Percentiles rank a stretch among this genome's conserved stretches.
Evolutionary conservation across 2,113 vertebrate genomes (phyloP).

Genomic region (Melanerpes formicivorus): DNA sequence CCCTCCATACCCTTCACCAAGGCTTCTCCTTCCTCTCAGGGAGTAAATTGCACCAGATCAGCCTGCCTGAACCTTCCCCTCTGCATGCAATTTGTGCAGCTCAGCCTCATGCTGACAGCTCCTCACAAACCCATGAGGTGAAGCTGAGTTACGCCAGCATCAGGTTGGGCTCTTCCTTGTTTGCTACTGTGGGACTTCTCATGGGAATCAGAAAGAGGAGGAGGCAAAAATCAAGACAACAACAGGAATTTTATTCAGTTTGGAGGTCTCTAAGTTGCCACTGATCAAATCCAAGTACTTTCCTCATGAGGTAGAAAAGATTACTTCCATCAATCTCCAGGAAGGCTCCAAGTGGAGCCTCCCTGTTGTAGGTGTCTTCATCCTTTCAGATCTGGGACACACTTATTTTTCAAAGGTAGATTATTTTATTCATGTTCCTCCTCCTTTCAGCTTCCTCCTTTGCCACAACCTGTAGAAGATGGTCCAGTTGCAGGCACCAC

Average conservation of each 20-base stretch:
- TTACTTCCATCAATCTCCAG: constrained; percentile 48
- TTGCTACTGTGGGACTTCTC: not conserved
- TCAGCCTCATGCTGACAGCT: not conserved
- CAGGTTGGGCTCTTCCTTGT: not conserved
- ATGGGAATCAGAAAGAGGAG: not conserved
- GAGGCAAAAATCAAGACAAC: not conserved
- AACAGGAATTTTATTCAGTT: constrained; percentile 25
- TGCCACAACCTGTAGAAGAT: not conserved
- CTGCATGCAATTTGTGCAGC: not conserved
- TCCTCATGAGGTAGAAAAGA: not conserved
- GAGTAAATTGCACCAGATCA: not conserved
- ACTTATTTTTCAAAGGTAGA: not conserved
- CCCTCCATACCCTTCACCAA: not conserved
- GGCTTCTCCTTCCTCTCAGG: not conserved
- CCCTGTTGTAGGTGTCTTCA: not conserved
- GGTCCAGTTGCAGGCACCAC: not conserved
- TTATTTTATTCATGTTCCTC: not conserved
- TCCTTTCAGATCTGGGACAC: not conserved
- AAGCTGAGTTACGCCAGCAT: not conserved
- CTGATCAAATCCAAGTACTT: constrained; percentile 46
- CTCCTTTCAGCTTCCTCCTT: not conserved
- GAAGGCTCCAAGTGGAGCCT: not conserved
- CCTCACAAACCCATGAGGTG: not conserved
- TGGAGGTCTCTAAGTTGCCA: not conserved
- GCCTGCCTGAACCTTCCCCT: not conserved